Evolutionary conservation across 2,113 vertebrate species (phyloP).

Genomic region (Tichodroma muraria): DNA sequence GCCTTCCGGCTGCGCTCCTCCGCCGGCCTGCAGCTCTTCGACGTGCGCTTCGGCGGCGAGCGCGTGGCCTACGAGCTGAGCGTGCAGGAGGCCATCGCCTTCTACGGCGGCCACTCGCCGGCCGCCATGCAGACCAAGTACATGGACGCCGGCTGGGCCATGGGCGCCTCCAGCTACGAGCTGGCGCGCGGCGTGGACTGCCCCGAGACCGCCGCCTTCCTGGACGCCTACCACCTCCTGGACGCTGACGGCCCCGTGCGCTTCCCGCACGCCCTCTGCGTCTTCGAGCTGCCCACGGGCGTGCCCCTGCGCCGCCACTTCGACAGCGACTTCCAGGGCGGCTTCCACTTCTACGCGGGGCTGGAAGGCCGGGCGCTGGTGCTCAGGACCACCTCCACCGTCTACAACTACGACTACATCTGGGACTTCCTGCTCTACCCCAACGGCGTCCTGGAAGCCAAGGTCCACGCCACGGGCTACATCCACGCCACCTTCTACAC

Average conservation of each 20-base stretch:
- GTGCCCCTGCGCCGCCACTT: constrained; percentile 86
- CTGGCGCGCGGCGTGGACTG: constrained; percentile 86
- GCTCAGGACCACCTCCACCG: constrained; percentile 82
- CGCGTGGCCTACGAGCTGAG: constrained; percentile 87
- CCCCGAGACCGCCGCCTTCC: constrained; percentile 79
- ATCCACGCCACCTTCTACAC: constrained; percentile 88
- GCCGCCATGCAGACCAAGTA: constrained; percentile 91
- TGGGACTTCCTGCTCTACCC: constrained; percentile 90
- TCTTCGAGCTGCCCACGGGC: constrained; percentile 86
- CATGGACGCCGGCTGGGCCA: constrained; percentile 83
- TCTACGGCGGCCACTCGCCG: constrained; percentile 84
- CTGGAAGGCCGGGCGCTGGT: constrained; percentile 82
- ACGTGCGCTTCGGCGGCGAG: constrained; percentile 81
- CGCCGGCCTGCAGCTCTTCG: constrained; percentile 83
- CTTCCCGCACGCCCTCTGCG: constrained; percentile 75
- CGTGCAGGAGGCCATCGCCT: constrained; percentile 85
- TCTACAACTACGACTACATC: constrained; percentile 96
- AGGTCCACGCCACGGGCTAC: constrained; percentile 86
- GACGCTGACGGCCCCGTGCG: constrained; percentile 77
- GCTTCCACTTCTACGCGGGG: constrained; percentile 84
- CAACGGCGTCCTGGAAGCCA: constrained; percentile 86
- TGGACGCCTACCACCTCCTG: constrained; percentile 80
- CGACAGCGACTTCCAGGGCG: constrained; percentile 73
- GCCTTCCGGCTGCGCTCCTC: constrained; percentile 83
- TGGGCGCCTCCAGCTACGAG: constrained; percentile 83